Evolutionary conservation across 2,888 invertebrate species (phyloP).

Genomic region (Caenorhabditis wallacei): DNA sequence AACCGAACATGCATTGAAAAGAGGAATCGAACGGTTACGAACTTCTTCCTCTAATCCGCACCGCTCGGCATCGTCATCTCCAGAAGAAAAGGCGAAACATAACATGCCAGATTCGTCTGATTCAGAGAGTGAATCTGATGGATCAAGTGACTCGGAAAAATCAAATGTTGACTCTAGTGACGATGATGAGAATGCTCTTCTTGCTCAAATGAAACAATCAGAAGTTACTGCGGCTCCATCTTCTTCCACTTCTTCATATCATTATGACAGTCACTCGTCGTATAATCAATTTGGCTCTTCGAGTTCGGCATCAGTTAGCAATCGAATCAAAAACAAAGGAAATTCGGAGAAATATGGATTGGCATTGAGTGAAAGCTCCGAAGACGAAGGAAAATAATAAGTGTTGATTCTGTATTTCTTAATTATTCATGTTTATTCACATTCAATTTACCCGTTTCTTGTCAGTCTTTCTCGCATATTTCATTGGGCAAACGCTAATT

Average conservation of each 20-base stretch:
- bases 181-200: conserved; percentile 34
- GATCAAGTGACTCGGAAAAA: conserved; percentile 44
- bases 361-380: conserved; percentile 72
- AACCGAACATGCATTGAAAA: conserved; percentile 63
- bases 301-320: neutral
- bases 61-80: conserved; percentile 4
- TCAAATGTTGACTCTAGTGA: conserved; percentile 39
- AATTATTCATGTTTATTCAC: conserved; percentile 7
- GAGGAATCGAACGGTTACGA: conserved; percentile 67
- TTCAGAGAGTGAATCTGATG: conserved; percentile 59
- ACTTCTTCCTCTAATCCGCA: conserved; percentile 45
- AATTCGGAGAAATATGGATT: conserved; percentile 63
- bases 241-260: conserved; percentile 11
- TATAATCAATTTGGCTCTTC: conserved; percentile 6
- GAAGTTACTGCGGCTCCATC: neutral
- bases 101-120: conserved; percentile 28
- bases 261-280: neutral
- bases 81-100: conserved; percentile 3
- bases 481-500: neutral
- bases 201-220: conserved; percentile 34
- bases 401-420: neutral
- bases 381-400: conserved; percentile 64
- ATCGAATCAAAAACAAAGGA: conserved; percentile 8
- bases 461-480: neutral
- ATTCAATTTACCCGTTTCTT: neutral